phyloP scores from a whole-genome alignment of 2,797 vertebrate genomes.

The Rhinophrynus dorsalis region DNA sequence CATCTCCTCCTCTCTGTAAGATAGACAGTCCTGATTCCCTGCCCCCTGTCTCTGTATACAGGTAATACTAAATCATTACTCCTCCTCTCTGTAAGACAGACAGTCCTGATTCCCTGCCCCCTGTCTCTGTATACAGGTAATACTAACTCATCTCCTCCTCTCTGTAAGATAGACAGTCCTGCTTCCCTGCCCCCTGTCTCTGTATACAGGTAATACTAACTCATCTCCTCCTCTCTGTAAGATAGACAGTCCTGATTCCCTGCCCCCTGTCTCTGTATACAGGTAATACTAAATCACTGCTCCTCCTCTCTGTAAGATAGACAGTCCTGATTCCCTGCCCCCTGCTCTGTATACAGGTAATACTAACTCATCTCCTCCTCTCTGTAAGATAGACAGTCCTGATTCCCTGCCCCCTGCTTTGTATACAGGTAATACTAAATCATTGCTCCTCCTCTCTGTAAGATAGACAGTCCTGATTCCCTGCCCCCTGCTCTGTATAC shows the following conservation, averaged over 20 bases:
- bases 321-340: too few species aligned
- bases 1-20: too few species aligned
- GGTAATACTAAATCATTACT: not conserved
- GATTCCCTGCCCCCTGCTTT: not conserved
- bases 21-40: not conserved
- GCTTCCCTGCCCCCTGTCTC: not conserved
- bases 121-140: not conserved
- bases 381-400: too few species aligned
- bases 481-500: not conserved
- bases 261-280: too few species aligned
- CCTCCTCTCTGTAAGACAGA: not conserved
- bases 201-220: slow-evolving; percentile 14
- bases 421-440: not conserved
- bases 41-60: not conserved
- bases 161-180: not conserved
- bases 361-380: too few species aligned
- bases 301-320: too few species aligned
- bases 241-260: too few species aligned
- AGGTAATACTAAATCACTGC: too few species aligned
- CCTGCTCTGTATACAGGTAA: too few species aligned
- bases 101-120: not conserved
- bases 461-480: not conserved
- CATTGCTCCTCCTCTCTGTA: not conserved
- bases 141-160: not conserved
- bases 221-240: slow-evolving; percentile 16